Percentiles rank a stretch among this genome's conserved stretches.
phyloP scores from a whole-genome alignment of 2,888 invertebrate species.

The Acanthosepion esculentum region DNA sequence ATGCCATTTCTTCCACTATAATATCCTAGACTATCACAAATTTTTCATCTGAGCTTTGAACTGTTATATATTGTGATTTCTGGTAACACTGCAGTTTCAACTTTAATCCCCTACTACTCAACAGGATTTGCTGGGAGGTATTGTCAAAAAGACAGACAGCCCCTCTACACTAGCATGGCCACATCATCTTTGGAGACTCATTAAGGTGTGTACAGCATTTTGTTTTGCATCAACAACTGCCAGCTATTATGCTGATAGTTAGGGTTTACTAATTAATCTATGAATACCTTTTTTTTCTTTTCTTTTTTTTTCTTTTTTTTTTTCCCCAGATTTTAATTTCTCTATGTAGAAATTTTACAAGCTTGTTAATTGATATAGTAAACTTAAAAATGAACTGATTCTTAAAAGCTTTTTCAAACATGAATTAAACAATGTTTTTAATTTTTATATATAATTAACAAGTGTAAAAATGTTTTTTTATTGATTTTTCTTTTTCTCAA shows the following conservation, averaged over 20 bases:
- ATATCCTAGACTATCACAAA: slow-evolving; percentile 13
- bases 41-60: neutral
- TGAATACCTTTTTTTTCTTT: neutral
- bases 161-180: slow-evolving; percentile 47
- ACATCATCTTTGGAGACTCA: slow-evolving; percentile 35
- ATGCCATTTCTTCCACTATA: neutral
- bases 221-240: slow-evolving; percentile 35
- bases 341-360: neutral
- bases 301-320: neutral
- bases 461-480: neutral
- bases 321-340: neutral
- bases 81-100: neutral
- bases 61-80: slow-evolving; percentile 34
- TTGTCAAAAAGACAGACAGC: slow-evolving; percentile 47
- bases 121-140: slow-evolving; percentile 47
- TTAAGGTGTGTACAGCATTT: slow-evolving; percentile 47
- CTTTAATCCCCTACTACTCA: slow-evolving; percentile 44
- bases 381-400: no score
- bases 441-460: neutral
- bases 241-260: neutral
- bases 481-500: no score
- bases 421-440: no score
- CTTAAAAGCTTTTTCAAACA: no score
- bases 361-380: neutral
- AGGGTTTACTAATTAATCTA: neutral